Evolutionary conservation across 2,888 invertebrate genomes (phyloP).

Genomic region (Apamea epomidion): DNA sequence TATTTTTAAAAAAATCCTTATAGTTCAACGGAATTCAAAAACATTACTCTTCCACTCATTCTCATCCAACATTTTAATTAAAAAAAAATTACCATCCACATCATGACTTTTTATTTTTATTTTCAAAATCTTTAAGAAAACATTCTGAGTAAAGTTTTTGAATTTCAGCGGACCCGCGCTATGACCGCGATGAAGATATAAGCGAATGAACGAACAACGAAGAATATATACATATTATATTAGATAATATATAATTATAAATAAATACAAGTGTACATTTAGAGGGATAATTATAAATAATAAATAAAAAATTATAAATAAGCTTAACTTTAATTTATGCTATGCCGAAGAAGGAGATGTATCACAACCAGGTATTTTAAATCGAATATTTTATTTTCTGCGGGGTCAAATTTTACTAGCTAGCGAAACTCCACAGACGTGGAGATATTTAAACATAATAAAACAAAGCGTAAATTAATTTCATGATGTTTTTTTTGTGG

Average conservation of each 20-base stretch:
- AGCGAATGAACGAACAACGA: conserved; percentile 55
- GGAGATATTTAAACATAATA: neutral
- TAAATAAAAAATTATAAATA: conserved; percentile 51
- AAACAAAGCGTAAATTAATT: neutral
- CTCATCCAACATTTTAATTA: conserved; percentile 60
- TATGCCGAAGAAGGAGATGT: conserved; percentile 90
- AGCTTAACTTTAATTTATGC: conserved; percentile 69
- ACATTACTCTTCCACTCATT: conserved; percentile 63
- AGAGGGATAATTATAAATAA: conserved; percentile 42
- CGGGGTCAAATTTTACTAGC: neutral
- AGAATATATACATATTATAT: conserved; percentile 47
- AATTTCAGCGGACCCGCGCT: conserved; percentile 69
- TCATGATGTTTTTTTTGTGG: neutral
- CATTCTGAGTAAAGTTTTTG: conserved; percentile 64
- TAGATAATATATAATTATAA: conserved; percentile 37
- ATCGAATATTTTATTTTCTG: conserved; percentile 1
- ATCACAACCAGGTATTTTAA: conserved; percentile 91
- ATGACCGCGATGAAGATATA: conserved; percentile 58
- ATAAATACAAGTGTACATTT: conserved; percentile 42
- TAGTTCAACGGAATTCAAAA: conserved; percentile 61
- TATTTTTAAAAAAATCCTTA: conserved; percentile 13
- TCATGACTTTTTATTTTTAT: conserved; percentile 7
- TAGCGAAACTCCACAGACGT: neutral
- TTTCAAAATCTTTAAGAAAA: conserved; percentile 20
- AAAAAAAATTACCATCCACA: conserved; percentile 22